Conservation (phyloP, 2,888 invertebrate species). For the Stenoptilia bipunctidactyla region DNA sequence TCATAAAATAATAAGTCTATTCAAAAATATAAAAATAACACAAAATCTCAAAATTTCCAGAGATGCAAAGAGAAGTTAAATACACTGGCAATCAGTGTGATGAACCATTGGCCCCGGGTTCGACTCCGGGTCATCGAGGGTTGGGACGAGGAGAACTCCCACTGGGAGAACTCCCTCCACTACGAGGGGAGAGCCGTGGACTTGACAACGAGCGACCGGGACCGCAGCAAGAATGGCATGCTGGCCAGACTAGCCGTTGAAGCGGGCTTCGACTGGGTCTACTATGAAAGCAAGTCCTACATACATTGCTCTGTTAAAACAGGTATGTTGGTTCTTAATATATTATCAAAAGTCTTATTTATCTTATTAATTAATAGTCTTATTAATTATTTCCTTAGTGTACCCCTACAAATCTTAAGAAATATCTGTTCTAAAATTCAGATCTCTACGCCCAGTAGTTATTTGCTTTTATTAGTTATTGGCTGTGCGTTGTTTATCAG, state of each 20-base stretch:
- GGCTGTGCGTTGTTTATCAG: no score
- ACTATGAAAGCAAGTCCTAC: conserved; percentile 93
- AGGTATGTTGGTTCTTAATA: conserved; percentile 73
- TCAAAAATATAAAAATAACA: no score
- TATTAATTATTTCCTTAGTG: no score
- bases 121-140: conserved; percentile 93
- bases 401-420: no score
- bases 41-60: no score
- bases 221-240: conserved; percentile 95
- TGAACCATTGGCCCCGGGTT: conserved; percentile 99
- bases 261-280: conserved; percentile 99
- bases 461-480: no score
- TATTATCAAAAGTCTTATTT: no score
- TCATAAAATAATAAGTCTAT: no score
- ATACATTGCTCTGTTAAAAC: conserved; percentile 98
- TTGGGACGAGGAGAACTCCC: conserved; percentile 91
- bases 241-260: conserved; percentile 94
- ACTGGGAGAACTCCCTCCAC: conserved; percentile 87
- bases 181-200: conserved; percentile 98
- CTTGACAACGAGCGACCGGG: conserved; percentile 94
- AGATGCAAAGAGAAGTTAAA: conserved; percentile 96
- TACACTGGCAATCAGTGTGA: conserved; percentile 93
- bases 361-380: no score
- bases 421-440: no score
- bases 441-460: no score